Base-by-base conservation (phyloP, 2,888 invertebrate species). In the Rhagium mordax region DNA sequence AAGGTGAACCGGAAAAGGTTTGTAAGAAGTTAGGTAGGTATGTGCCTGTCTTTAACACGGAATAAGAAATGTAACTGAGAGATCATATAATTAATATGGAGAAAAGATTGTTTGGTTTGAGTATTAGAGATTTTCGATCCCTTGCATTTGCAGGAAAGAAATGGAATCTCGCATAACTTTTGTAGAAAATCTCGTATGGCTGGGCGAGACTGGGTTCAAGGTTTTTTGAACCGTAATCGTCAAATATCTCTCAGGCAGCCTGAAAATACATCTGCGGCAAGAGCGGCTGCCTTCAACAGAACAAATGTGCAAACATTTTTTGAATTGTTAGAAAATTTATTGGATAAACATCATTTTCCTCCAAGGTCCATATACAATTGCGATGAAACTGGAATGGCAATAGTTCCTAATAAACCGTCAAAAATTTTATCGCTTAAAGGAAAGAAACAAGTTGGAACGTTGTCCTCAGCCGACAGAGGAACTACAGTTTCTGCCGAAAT, bases 361-460 rank as follows among this genome's bases (percentile, higher is more conserved):
- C 47, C 13, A 13, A 4, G 47, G n/a, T n/a, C n/a, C n/a, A n/a
- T 83, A 24, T 83, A 70, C 18, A 83, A 82, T 61, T 65, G 78
- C 18, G 85, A 85, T 69, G 85, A 86, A 72, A 84, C 83, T 10
- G 84, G 84, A 1, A 74, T 86, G 41, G 79, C 82, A 0, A 72
- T 74, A 49, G 84, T 83, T 6, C 80, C 81, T 2, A 83, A 82
- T 66, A 64, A 48, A 21, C 61, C 48, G 16, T 72, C 79, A 15
- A 81, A 79, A 75, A 69, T 83, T 5, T 41, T 74, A 49, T 48
- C 71, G 10, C 8, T 18, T 33, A 75, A 60, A 64, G 77, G 72
- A 15, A 74, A 69, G 16, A 27, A 55, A 16, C 74, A 72, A 55
- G 69, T 74, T 10, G 71, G 70, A 6, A 10, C 41, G 2, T 27